Evolutionary conservation across 2,888 invertebrate species (phyloP).

Genomic region (Troides oblongomaculatus): DNA sequence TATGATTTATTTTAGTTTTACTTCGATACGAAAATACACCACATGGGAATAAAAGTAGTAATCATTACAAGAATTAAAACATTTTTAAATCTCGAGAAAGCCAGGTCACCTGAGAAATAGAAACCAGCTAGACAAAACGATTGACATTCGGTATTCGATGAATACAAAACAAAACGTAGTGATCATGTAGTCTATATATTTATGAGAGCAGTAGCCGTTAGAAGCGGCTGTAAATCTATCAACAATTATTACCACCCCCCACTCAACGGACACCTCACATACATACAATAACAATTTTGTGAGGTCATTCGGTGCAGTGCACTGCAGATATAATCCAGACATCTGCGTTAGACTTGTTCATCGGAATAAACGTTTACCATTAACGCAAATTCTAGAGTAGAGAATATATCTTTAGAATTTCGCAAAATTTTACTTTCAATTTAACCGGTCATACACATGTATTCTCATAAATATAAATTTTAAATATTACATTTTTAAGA

Average conservation of each 20-base stretch:
- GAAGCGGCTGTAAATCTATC: constrained; percentile 18
- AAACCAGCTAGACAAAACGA: not conserved
- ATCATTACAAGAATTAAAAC: too few species aligned
- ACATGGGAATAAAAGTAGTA: not conserved
- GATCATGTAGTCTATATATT: not conserved
- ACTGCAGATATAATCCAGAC: constrained; percentile 26
- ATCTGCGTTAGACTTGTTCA: constrained; percentile 8
- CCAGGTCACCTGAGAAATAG: too few species aligned
- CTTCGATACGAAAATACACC: not conserved
- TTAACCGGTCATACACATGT: not conserved
- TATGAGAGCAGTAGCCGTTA: constrained; percentile 14
- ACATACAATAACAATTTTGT: constrained; percentile 2
- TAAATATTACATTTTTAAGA: too few species aligned
- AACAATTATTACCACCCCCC: not conserved
- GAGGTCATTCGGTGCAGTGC: constrained; percentile 15
- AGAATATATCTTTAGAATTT: not conserved
- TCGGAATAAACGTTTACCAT: constrained; percentile 10
- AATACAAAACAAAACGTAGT: not conserved
- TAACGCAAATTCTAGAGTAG: not conserved
- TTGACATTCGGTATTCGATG: not conserved
- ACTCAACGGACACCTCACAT: constrained; percentile 5
- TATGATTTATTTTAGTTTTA: constrained; percentile 1
- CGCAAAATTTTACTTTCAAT: not conserved
- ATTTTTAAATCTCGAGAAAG: not conserved
- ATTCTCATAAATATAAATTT: too few species aligned